Conservation (phyloP, 1,140 invertebrate genomes). For the Capitella teleta region DNA sequence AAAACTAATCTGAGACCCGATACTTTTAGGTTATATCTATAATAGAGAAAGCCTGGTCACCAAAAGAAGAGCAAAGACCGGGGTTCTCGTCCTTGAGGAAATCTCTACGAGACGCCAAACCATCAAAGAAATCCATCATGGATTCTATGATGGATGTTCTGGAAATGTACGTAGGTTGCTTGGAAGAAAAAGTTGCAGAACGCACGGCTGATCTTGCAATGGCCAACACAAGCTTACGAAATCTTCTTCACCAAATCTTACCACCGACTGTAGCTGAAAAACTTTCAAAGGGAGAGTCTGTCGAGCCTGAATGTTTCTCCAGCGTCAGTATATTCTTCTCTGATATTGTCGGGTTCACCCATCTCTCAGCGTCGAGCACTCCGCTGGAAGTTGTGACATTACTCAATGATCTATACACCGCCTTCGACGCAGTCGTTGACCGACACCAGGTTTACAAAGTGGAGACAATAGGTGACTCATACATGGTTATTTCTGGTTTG, state of each 20-base stretch:
- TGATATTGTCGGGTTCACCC: slow-evolving; percentile 95
- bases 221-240: not conserved
- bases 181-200: not conserved
- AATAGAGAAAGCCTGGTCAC: not conserved
- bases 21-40: not conserved
- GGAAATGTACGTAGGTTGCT: not conserved
- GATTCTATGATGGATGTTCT: slow-evolving; percentile 9
- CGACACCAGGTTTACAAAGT: slow-evolving; percentile 83
- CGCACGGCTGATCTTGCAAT: slow-evolving; percentile 1
- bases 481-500: slow-evolving; percentile 21
- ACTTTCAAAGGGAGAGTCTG: slow-evolving; percentile 74
- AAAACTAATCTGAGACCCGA: no score
- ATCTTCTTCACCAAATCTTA: slow-evolving; percentile 7
- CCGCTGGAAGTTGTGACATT: slow-evolving; percentile 42
- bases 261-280: slow-evolving; percentile 28
- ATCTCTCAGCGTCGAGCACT: slow-evolving; percentile 11
- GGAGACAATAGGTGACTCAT: slow-evolving; percentile 10
- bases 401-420: slow-evolving; percentile 73
- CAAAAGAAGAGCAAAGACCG: not conserved
- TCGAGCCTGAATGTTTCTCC: slow-evolving; percentile 89
- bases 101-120: not conserved
- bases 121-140: slow-evolving; percentile 4
- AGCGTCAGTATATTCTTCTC: slow-evolving; percentile 93
- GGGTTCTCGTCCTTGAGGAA: not conserved
- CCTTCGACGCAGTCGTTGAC: slow-evolving; percentile 75